These are phyloP conservation scores for Leptopilina syphax DNA, from an alignment of 2,888 invertebrate species.

Conservation along the genomic window DNA sequence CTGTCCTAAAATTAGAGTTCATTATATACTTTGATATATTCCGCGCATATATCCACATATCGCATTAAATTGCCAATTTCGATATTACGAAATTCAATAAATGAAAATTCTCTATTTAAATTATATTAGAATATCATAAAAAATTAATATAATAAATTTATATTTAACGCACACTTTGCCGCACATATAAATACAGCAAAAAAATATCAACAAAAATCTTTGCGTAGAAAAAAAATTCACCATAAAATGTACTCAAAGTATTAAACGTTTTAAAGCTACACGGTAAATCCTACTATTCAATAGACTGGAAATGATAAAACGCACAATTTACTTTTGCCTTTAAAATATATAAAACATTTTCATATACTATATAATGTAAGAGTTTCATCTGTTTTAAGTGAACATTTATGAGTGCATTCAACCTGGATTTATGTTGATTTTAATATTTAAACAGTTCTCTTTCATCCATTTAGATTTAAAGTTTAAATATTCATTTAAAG, in stretches of 20 bases:
- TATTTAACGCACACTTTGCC: too few relatives aligned
- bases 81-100: slow-evolving; percentile 23
- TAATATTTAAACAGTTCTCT: slow-evolving; percentile 15
- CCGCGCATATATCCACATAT: neutral
- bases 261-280: neutral
- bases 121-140: too few relatives aligned
- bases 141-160: too few relatives aligned
- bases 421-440: neutral
- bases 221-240: too few relatives aligned
- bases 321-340: neutral
- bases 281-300: neutral
- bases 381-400: neutral
- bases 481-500: neutral
- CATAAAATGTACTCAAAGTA: too few relatives aligned
- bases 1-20: slow-evolving; percentile 11
- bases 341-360: neutral
- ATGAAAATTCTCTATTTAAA: too few relatives aligned
- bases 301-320: neutral
- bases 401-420: slow-evolving; percentile 12
- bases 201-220: too few relatives aligned
- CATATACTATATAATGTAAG: neutral
- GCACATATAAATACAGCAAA: too few relatives aligned
- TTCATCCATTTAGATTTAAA: slow-evolving; percentile 2
- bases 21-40: neutral
- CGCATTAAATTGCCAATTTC: slow-evolving; percentile 17